Percentiles rank a stretch among this genome's conserved stretches.
phyloP scores from a whole-genome alignment of 2,888 invertebrate genomes.

The Icerya purchasi region DNA sequence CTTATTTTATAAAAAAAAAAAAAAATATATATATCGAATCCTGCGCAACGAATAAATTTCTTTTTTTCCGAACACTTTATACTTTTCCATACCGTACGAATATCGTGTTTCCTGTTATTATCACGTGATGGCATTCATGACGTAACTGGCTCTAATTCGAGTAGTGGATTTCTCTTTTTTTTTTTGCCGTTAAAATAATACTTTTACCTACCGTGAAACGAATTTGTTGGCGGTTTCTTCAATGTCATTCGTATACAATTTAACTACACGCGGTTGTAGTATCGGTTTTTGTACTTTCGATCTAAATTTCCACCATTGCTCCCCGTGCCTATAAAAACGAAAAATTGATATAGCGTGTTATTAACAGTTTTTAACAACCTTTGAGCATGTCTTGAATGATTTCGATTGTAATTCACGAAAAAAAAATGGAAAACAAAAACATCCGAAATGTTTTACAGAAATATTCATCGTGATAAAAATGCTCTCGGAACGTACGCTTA shows the following conservation, averaged over 20 bases:
- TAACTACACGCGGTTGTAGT: slow-evolving; percentile 47
- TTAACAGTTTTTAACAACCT: no score
- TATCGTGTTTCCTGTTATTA: neutral
- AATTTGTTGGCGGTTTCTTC: slow-evolving; percentile 48
- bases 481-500: no score
- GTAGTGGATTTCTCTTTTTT: neutral
- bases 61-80: no score
- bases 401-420: no score
- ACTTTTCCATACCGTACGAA: neutral
- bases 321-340: slow-evolving; percentile 57
- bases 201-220: slow-evolving; percentile 32
- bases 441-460: no score
- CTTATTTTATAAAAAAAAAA: no score
- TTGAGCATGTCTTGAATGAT: no score
- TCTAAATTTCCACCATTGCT: slow-evolving; percentile 56
- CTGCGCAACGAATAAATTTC: no score
- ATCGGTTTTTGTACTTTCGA: slow-evolving; percentile 57
- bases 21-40: no score
- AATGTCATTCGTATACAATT: slow-evolving; percentile 44
- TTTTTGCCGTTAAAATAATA: neutral
- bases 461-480: no score
- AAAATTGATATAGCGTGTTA: no score
- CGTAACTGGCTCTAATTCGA: neutral
- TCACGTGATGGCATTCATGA: neutral
- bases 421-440: no score